Percentiles rank a stretch among this genome's conserved stretches.
Evolutionary conservation across 2,888 invertebrate genomes (phyloP).

Genomic region (Antheraea yamamai): DNA sequence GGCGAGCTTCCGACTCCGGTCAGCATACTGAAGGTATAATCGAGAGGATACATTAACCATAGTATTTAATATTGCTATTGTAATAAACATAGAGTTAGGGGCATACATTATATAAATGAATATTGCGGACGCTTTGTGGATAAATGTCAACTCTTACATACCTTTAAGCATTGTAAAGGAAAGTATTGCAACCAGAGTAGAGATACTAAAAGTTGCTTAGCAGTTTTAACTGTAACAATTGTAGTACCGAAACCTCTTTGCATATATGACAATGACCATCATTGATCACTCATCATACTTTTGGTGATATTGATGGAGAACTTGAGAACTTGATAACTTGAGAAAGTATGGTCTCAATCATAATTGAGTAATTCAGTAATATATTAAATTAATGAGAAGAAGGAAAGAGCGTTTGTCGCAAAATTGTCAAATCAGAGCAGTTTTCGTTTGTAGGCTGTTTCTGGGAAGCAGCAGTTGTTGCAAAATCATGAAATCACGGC

Average conservation of each 20-base stretch:
- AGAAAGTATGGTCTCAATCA: no score
- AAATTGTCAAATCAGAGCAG: not conserved
- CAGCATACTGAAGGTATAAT: conserved; percentile 94
- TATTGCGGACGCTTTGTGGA: not conserved
- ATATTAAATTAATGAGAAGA: not conserved
- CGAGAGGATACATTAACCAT: not conserved
- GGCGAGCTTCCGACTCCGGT: conserved; percentile 98
- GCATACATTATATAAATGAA: not conserved
- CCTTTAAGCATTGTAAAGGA: no score
- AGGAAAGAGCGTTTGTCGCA: not conserved
- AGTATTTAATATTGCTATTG: not conserved
- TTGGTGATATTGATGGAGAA: no score
- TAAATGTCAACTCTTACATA: not conserved
- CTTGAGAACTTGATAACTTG: no score
- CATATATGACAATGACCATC: not conserved
- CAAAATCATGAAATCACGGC: not conserved
- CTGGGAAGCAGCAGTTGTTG: not conserved
- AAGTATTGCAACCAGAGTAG: no score
- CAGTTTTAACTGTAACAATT: not conserved
- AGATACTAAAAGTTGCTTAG: no score
- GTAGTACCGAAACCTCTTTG: not conserved
- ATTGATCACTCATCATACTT: not conserved
- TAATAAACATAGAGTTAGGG: not conserved
- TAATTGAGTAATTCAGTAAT: no score
- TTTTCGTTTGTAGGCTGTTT: not conserved